Evolutionary conservation across 2,888 invertebrate species (phyloP).

Genomic region (Nebria salina): DNA sequence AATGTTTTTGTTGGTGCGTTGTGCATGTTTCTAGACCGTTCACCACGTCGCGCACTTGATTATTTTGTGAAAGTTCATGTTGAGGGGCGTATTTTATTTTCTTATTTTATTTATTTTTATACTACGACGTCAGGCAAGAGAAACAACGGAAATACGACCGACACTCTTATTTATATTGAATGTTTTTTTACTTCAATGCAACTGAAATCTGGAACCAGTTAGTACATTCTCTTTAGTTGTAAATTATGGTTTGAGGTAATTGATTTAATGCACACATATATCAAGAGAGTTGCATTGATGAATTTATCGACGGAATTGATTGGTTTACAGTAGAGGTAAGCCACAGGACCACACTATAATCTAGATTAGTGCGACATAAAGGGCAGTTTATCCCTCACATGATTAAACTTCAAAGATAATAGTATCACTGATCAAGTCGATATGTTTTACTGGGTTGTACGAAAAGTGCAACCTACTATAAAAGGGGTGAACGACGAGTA

Average conservation of each 20-base stretch:
- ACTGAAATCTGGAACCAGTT: not conserved
- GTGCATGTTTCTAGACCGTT: constrained; percentile 14
- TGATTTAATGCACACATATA: not conserved
- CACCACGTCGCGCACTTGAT: constrained; percentile 14
- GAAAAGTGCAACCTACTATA: not conserved
- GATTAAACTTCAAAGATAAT: no score
- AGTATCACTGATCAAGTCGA: not conserved
- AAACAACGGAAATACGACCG: not conserved
- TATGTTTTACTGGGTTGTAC: not conserved
- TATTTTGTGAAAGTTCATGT: constrained; percentile 29
- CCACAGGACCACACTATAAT: no score
- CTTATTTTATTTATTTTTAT: constrained; percentile 7
- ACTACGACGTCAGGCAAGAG: not conserved
- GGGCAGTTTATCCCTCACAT: no score
- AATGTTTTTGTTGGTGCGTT: constrained; percentile 13
- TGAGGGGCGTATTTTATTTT: not conserved
- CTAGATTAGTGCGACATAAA: no score
- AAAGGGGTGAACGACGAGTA: not conserved
- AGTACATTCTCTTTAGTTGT: not conserved
- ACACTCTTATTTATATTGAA: not conserved
- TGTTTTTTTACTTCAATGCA: not conserved
- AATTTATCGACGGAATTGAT: not conserved
- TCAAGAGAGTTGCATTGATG: not conserved
- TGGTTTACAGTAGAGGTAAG: not conserved
- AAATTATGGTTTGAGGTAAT: not conserved